These are phyloP conservation scores for Etheostoma cragini DNA, from an alignment of 2,113 vertebrate genomes.

Conservation along the genomic window DNA sequence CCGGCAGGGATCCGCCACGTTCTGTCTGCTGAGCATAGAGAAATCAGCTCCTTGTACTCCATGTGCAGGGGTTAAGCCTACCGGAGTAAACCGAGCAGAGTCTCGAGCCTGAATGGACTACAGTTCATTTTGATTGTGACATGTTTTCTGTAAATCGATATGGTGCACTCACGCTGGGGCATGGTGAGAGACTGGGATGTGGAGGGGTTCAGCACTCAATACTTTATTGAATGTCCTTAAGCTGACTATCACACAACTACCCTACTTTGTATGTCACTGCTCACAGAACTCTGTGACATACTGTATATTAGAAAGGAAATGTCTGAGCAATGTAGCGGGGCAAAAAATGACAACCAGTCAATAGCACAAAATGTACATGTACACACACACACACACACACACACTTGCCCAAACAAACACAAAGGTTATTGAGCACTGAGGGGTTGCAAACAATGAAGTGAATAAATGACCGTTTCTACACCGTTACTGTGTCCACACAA, in stretches of 20 bases:
- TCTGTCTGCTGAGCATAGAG: slow-evolving; percentile 48
- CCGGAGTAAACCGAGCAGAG: slow-evolving; percentile 6
- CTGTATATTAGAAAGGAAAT: slow-evolving; percentile 36
- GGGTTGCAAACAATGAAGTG: slow-evolving; percentile 43
- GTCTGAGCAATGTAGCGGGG: slow-evolving; percentile 38
- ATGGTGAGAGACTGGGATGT: slow-evolving; percentile 39
- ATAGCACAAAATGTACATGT: slow-evolving; percentile 7
- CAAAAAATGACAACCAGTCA: slow-evolving; percentile 35
- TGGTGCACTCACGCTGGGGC: slow-evolving; percentile 54
- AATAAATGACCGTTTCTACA: slow-evolving; percentile 54
- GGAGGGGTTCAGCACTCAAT: slow-evolving; percentile 57
- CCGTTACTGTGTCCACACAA: slow-evolving; percentile 40
- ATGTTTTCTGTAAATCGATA: slow-evolving; percentile 71
- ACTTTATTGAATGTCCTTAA: slow-evolving; percentile 75
- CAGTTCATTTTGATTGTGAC: slow-evolving; percentile 56
- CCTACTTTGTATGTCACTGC: slow-evolving; percentile 38
- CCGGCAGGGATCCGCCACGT: slow-evolving; percentile 46
- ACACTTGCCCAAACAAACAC: slow-evolving; percentile 39
- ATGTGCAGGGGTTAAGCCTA: slow-evolving; percentile 18
- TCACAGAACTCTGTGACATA: slow-evolving; percentile 38
- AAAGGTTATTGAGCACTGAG: slow-evolving; percentile 52
- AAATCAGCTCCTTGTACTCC: neutral
- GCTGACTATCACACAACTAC: slow-evolving; percentile 43
- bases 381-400: too few species aligned
- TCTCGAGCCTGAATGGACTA: slow-evolving; percentile 22